A percentile compares a stretch with the other conserved stretches of the same genome.
These are phyloP conservation scores for Drosophila kambysellisi DNA, from an alignment of 2,888 invertebrate species.

Conservation along the genomic window DNA sequence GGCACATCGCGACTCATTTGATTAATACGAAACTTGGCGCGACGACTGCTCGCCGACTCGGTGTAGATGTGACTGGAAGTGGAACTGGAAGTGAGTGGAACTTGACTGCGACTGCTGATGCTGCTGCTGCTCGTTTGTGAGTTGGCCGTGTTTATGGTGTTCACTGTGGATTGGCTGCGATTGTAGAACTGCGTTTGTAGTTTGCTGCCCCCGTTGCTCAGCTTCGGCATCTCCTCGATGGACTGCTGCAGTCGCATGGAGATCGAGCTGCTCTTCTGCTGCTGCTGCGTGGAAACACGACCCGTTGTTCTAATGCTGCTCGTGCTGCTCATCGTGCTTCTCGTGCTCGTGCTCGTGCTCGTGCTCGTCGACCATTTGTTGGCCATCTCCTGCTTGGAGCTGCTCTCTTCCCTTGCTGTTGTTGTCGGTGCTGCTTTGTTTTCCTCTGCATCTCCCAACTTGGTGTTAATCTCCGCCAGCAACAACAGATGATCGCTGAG, in stretches of 20 bases:
- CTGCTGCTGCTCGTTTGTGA: slow-evolving; percentile 38
- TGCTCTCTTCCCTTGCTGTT: slow-evolving; percentile 21
- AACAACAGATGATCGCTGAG: slow-evolving; percentile 91
- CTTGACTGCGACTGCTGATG: slow-evolving; percentile 29
- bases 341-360: slow-evolving; percentile 36
- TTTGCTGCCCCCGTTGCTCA: slow-evolving; percentile 67
- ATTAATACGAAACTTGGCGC: slow-evolving; percentile 89
- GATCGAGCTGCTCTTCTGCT: slow-evolving; percentile 70
- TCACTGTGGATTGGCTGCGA: slow-evolving; percentile 52
- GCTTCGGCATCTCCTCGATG: slow-evolving; percentile 83
- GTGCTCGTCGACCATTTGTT: slow-evolving; percentile 54
- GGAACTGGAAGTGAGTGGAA: slow-evolving; percentile 40
- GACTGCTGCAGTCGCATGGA: slow-evolving; percentile 83
- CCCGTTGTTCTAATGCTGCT: slow-evolving; percentile 13
- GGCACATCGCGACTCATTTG: slow-evolving; percentile 91
- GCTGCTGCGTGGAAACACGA: slow-evolving; percentile 17
- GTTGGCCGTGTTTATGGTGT: slow-evolving; percentile 58
- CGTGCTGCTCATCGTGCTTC: slow-evolving; percentile 41
- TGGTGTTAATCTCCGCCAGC: slow-evolving; percentile 88
- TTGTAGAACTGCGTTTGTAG: slow-evolving; percentile 41
- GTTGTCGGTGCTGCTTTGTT: slow-evolving; percentile 8
- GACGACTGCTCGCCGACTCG: slow-evolving; percentile 85
- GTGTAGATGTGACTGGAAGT: slow-evolving; percentile 29
- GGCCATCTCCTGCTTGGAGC: slow-evolving; percentile 51
- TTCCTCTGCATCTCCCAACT: slow-evolving; percentile 66